A percentile compares a stretch with the other conserved stretches of the same genome.
Evolutionary conservation across 2,113 vertebrate species (phyloP).

Genomic region (Fulica atra): DNA sequence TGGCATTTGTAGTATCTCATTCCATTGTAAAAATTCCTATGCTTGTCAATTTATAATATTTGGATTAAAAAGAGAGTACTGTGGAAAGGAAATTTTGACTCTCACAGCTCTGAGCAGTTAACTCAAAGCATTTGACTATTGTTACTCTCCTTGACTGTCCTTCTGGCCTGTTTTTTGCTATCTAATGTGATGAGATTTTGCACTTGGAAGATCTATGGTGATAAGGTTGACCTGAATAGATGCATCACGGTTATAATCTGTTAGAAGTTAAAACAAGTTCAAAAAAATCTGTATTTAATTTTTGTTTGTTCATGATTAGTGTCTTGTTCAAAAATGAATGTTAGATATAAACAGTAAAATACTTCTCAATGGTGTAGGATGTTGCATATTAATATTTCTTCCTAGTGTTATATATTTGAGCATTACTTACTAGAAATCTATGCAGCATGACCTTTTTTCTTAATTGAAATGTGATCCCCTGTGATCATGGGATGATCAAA

Average conservation of each 20-base stretch:
- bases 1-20: background rate
- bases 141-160: background rate
- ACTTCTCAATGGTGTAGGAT: background rate
- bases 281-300: background rate
- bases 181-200: background rate
- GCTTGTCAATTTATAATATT: background rate
- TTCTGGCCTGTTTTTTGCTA: background rate
- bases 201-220: background rate
- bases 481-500: background rate
- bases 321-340: background rate
- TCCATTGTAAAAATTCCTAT: background rate
- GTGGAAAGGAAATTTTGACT: background rate
- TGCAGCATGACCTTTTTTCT: background rate
- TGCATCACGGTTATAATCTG: background rate
- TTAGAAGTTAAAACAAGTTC: background rate
- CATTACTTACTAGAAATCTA: background rate
- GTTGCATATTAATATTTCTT: background rate
- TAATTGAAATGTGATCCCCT: background rate
- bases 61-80: background rate
- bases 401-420: background rate
- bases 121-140: background rate
- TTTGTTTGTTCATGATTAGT: background rate
- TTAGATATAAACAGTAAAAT: background rate
- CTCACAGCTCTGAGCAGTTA: background rate
- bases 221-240: background rate